These are phyloP conservation scores for Thymelicus sylvestris DNA, from an alignment of 2,888 invertebrate genomes.

Conservation along the genomic window DNA sequence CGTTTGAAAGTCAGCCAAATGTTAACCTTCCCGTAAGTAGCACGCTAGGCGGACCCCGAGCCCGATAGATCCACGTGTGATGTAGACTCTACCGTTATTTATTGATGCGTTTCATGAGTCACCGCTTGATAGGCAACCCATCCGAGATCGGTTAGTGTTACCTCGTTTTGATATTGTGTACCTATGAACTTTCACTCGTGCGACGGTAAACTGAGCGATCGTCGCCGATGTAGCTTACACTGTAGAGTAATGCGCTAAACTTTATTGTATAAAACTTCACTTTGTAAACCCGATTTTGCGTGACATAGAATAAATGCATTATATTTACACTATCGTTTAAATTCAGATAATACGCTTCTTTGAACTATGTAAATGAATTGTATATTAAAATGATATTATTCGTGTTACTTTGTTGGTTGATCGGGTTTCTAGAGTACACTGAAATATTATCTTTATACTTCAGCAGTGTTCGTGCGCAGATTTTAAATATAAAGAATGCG, in stretches of 20 bases:
- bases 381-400: constrained; percentile 76
- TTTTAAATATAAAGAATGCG: constrained; percentile 60
- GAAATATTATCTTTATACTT: constrained; percentile 70
- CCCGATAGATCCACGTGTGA: constrained; percentile 1
- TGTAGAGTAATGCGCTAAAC: constrained; percentile 70
- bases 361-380: constrained; percentile 75
- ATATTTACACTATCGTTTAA: constrained; percentile 67
- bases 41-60: background rate
- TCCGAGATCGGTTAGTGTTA: constrained; percentile 57
- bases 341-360: constrained; percentile 71
- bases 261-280: constrained; percentile 68
- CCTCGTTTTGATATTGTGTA: constrained; percentile 62
- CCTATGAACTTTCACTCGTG: constrained; percentile 54
- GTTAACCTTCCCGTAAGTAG: constrained; percentile 4
- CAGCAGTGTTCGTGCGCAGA: constrained; percentile 58
- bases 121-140: constrained; percentile 66
- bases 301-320: constrained; percentile 62
- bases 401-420: constrained; percentile 74
- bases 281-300: constrained; percentile 57
- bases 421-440: constrained; percentile 78
- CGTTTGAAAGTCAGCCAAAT: background rate
- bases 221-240: constrained; percentile 64
- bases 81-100: constrained; percentile 28
- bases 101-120: constrained; percentile 55
- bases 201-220: constrained; percentile 39